Evolutionary conservation across 1,140 invertebrate genomes (phyloP).

Genomic region (Archivesica marissinica): DNA sequence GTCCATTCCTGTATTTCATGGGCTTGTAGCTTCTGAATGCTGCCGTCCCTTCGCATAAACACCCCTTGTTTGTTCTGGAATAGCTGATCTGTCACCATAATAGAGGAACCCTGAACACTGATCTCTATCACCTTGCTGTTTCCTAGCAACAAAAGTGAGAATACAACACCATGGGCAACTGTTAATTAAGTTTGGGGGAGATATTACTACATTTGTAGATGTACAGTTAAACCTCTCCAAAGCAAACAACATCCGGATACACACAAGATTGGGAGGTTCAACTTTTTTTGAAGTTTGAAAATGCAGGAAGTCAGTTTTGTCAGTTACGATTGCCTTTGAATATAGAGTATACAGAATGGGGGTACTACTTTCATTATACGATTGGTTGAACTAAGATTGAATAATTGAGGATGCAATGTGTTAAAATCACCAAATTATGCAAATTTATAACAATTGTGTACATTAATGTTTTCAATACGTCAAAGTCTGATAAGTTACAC

Average conservation of each 20-base stretch:
- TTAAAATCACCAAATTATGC: too few relatives aligned
- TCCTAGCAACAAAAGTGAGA: neutral
- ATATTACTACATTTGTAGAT: neutral
- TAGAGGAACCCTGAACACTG: neutral
- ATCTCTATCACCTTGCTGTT: conserved; percentile 20
- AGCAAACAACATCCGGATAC: too few relatives aligned
- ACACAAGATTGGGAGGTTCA: neutral
- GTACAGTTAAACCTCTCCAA: too few relatives aligned
- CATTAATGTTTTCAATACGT: too few relatives aligned
- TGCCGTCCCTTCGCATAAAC: neutral
- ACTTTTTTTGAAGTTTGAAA: neutral
- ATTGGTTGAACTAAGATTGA: too few relatives aligned
- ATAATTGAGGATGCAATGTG: too few relatives aligned
- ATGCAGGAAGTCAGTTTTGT: neutral
- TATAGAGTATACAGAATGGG: too few relatives aligned
- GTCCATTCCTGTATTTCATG: conserved; percentile 16
- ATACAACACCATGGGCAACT: neutral
- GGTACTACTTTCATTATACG: too few relatives aligned
- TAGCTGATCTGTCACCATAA: neutral
- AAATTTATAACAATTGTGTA: too few relatives aligned
- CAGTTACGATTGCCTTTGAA: neutral
- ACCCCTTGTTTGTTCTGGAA: neutral
- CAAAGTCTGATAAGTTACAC: too few relatives aligned
- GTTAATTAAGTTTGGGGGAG: neutral
- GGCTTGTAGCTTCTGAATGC: neutral